phyloP scores from a whole-genome alignment of 2,888 invertebrate genomes.

The Scaptomyza polygonia region DNA sequence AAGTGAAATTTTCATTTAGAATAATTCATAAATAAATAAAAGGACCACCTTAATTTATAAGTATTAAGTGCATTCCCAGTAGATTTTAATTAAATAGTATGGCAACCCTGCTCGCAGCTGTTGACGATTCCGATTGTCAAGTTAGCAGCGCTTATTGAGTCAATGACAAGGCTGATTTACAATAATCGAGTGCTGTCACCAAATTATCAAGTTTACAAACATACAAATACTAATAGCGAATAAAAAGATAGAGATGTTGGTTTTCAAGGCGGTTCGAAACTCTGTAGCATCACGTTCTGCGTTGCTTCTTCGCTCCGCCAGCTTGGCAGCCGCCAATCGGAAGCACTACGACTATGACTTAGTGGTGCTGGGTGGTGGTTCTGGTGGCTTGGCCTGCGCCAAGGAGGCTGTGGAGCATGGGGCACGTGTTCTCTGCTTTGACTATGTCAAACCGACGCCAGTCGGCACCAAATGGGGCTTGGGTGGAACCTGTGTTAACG shows the following conservation, averaged over 20 bases:
- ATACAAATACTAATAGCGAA: not conserved
- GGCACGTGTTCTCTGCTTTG: slow-evolving; percentile 93
- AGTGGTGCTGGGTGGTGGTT: slow-evolving; percentile 97
- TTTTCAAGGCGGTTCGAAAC: slow-evolving; percentile 9
- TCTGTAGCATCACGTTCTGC: not conserved
- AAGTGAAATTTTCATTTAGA: too few relatives aligned
- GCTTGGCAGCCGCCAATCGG: not conserved
- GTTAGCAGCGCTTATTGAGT: slow-evolving; percentile 5
- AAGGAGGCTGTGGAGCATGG: slow-evolving; percentile 93
- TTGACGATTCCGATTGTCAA: not conserved
- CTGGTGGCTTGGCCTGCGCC: slow-evolving; percentile 97
- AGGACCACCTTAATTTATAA: too few relatives aligned
- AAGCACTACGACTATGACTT: slow-evolving; percentile 93
- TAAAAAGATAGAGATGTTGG: slow-evolving; percentile 37
- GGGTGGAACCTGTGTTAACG: slow-evolving; percentile 99
- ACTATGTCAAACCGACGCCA: slow-evolving; percentile 93
- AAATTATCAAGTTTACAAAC: slow-evolving; percentile 33
- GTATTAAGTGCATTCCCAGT: too few relatives aligned
- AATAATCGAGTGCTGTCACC: slow-evolving; percentile 6
- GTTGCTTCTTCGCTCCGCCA: not conserved
- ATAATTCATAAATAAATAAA: too few relatives aligned
- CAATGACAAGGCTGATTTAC: not conserved
- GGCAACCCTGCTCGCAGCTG: too few relatives aligned
- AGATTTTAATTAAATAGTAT: too few relatives aligned
- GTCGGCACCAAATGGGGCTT: slow-evolving; percentile 96